Conservation (phyloP, 2,888 invertebrate genomes). For the Microctonus hyperodae region DNA sequence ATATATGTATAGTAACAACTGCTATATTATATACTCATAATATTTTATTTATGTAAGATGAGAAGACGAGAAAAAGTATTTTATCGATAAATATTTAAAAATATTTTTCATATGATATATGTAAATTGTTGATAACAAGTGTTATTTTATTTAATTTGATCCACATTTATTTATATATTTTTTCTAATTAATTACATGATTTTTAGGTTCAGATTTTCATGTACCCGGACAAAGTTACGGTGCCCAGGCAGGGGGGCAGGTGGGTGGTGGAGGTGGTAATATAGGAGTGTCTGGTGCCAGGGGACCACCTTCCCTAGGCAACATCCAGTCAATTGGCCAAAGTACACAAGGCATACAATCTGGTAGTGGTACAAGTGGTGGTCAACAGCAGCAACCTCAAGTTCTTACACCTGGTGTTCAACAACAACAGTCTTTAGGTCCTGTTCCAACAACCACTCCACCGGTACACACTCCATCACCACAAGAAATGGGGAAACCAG, state of each 20-base stretch:
- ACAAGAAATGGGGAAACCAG: slow-evolving; percentile 60
- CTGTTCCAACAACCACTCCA: slow-evolving; percentile 55
- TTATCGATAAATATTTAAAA: too few relatives aligned
- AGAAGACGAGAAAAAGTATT: too few relatives aligned
- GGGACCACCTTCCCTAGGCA: slow-evolving; percentile 55
- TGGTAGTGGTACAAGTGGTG: slow-evolving; percentile 51
- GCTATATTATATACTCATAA: too few relatives aligned
- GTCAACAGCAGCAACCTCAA: slow-evolving; percentile 47
- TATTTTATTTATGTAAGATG: too few relatives aligned
- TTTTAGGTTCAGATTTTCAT: slow-evolving; percentile 60
- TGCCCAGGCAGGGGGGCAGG: slow-evolving; percentile 61
- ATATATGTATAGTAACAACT: too few relatives aligned
- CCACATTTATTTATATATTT: too few relatives aligned
- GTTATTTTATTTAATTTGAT: too few relatives aligned
- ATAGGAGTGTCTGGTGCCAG: slow-evolving; percentile 58
- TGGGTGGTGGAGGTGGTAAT: slow-evolving; percentile 58
- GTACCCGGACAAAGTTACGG: slow-evolving; percentile 60
- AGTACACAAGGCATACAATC: slow-evolving; percentile 55
- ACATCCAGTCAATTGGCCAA: slow-evolving; percentile 57
- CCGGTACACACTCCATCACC: slow-evolving; percentile 55
- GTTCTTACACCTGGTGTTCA: slow-evolving; percentile 54
- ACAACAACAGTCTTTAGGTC: slow-evolving; percentile 54
- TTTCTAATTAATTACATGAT: neutral
- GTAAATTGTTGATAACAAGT: too few relatives aligned
- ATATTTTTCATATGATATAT: too few relatives aligned